Evolutionary conservation across 2,113 vertebrate species (phyloP), one percentile per base, ranked within the genome.

Genomic region (Fulica atra): DNA sequence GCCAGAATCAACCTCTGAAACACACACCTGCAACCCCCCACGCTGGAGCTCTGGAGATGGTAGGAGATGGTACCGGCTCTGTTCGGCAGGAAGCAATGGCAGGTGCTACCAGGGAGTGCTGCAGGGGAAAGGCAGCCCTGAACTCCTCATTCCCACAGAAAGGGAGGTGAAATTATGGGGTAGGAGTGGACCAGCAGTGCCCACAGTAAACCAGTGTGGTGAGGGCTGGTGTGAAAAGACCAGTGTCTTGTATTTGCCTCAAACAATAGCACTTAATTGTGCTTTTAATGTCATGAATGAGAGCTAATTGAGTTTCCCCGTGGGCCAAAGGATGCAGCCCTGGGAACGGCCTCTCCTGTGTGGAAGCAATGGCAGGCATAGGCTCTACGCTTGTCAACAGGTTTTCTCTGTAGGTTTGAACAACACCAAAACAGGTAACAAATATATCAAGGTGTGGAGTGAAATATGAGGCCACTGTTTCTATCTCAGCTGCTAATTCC

Each of bases 261-360:
- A 29, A 46, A 90, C 63, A 70, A 3, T 10, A 81, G 35, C 56
- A 11, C 16, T 35, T 93, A 89, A 94, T 93, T 95, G 86, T 9
- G 35, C 80, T 86, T 74, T 83, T 91, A 46, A 42, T 81, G 73
- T 9, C 50, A n/a, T 71, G 50, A 93, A 74, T 86, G 60, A 70
- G 23, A 84, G 93, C 81, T 93, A 89, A 97, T 97, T 96, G 92
- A 91, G 61, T 89, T 91, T 38, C 87, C 95, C 94, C 26, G 51
- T 91, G 83, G 95, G 94, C 56, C 50, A 46, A 63, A 80, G 61
- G 57, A 57, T 56, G 26, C 38, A 66, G 4, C 36, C 38, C 66
- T 83, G 92, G 54, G 76, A 86, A 24, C 40, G 40, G 9, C 17
- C 21, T 25, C 71, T 80, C 40, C 71, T 40, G 68, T 1, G 0